Evolutionary conservation across 2,888 invertebrate species (phyloP).

Genomic region (Strigamia transsilvanica): DNA sequence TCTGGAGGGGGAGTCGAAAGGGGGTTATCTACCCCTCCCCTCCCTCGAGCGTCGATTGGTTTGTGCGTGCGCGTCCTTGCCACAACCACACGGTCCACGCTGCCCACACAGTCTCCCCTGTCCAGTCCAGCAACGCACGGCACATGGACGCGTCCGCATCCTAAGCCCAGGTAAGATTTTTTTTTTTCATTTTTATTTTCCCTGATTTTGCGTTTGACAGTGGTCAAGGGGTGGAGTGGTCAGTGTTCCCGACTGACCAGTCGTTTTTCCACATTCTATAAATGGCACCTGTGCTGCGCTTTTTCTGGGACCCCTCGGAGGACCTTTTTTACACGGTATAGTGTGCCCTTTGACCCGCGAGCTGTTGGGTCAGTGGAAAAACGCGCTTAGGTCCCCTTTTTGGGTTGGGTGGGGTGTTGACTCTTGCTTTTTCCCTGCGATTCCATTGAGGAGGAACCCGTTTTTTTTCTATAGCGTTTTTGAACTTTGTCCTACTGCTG

Average conservation of each 20-base stretch:
- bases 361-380: constrained; percentile 8
- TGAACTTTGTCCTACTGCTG: constrained; percentile 20
- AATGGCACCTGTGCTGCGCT: background rate
- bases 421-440: constrained; percentile 6
- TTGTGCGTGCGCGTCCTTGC: constrained; percentile 9
- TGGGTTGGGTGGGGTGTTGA: constrained; percentile 12
- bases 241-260: too few species aligned
- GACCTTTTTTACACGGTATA: constrained; percentile 9
- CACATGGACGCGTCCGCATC: too few species aligned
- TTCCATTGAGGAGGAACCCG: background rate
- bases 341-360: background rate
- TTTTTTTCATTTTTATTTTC: too few species aligned
- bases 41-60: constrained; percentile 20
- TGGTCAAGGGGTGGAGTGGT: background rate
- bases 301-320: background rate
- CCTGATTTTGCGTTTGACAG: background rate
- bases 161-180: background rate
- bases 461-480: constrained; percentile 14
- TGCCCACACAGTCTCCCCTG: background rate
- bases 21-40: constrained; percentile 10
- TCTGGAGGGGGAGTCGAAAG: background rate
- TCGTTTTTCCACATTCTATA: too few species aligned
- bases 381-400: constrained; percentile 12
- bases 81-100: background rate
- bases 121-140: background rate